These are phyloP conservation scores for Edolisoma coerulescens DNA, from an alignment of 2,113 vertebrate species.

Conservation along the genomic window DNA sequence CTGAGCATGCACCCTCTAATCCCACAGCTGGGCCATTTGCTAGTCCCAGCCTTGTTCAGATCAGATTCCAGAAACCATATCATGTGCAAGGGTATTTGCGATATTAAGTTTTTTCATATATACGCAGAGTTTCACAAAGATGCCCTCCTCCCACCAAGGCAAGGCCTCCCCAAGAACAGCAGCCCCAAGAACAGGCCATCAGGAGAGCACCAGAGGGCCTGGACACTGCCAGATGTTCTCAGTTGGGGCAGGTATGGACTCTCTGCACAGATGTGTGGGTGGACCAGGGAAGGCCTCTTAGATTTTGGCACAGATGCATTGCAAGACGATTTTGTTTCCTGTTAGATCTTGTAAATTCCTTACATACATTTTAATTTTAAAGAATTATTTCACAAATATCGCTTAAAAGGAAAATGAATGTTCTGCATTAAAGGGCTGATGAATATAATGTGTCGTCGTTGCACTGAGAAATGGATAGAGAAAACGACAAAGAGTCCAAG, in stretches of 20 bases:
- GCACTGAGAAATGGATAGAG: too few relatives aligned
- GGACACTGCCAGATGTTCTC: background rate
- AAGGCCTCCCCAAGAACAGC: background rate
- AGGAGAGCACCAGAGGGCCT: background rate
- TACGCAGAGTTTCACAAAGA: background rate
- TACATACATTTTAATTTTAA: background rate
- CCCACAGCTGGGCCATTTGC: background rate
- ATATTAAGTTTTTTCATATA: background rate
- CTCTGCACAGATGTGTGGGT: background rate
- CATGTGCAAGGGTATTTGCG: background rate
- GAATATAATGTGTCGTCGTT: too few relatives aligned
- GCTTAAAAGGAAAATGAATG: background rate
- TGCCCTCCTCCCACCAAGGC: background rate
- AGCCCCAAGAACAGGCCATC: background rate
- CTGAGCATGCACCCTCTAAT: background rate
- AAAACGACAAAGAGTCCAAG: too few relatives aligned
- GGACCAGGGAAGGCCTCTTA: background rate
- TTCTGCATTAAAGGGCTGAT: background rate
- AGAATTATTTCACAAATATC: background rate
- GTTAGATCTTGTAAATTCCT: background rate
- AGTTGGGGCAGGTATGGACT: fast-evolving
- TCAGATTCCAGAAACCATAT: background rate
- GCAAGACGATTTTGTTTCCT: background rate
- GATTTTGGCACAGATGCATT: background rate
- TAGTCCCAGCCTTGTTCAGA: background rate